Evolutionary conservation across 2,888 invertebrate genomes (phyloP), one percentile per base, ranked within the genome.

Genomic region (Pristionchus entomophagus): DNA sequence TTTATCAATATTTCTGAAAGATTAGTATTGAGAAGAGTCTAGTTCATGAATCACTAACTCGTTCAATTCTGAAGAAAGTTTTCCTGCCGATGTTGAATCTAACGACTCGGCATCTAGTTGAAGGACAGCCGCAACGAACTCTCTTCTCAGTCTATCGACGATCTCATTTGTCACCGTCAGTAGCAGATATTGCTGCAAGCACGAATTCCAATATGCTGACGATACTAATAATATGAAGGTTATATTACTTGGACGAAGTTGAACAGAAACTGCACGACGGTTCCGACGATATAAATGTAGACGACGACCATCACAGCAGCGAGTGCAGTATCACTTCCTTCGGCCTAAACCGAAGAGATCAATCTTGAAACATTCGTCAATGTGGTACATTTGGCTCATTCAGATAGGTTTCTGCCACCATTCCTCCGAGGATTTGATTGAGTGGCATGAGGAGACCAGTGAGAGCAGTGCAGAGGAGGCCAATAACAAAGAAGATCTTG

Each of bases 61-160:
- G 78, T 88, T 89, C 49, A 90, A 84, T 35, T 89, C 86, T n/a
- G 86, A 86, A n/a, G 87, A 87, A 38, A 90, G 88, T 26, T 73
- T 84, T 32, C 90, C 90, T 1, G 89, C 84, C 6, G 88, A 84
- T 26, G 86, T 86, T 0, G 59, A 51, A 65, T 89, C 89, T 22
- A 88, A 62, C 88, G 89, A 89, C 45, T 87, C 87, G 2, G 90
- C 89, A 38, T 90, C 88, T 26, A 77, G 35, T 22, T 49, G 41
- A 14, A 77, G 77, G 5, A 77, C 77, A 26, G 77, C 77, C 19
- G 77, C 32, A 2, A 77, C 29, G 17, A 26, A 77, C 35, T 77
- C 45, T 17, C 45, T 14, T 22, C 77, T 32, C 14, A 77, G 49
- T 49, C 45, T n/a, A 38, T 77, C 77, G 12, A 77, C 49, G 12